Percentiles rank a stretch among this genome's conserved stretches.
phyloP scores from a whole-genome alignment of 2,113 vertebrate species.

The Sander vitreus region DNA sequence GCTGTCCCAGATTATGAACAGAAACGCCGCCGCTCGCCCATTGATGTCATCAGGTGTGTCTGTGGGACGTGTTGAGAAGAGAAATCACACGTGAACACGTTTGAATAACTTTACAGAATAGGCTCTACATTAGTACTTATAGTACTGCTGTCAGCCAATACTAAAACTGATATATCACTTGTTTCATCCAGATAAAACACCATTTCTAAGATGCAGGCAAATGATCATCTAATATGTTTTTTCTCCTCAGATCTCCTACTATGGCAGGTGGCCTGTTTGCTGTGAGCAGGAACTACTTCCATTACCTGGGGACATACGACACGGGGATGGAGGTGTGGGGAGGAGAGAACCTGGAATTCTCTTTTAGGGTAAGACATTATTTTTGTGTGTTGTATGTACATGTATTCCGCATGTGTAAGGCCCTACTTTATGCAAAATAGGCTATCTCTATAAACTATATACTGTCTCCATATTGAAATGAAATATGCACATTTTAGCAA shows the following conservation, averaged over 20 bases:
- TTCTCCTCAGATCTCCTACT: conserved; percentile 91
- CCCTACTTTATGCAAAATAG: neutral
- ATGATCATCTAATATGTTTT: neutral
- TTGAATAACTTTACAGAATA: neutral
- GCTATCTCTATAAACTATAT: neutral
- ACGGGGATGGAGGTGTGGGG: conserved; percentile 99
- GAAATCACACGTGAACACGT: neutral
- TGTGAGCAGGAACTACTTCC: conserved; percentile 94
- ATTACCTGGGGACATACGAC: conserved; percentile 97
- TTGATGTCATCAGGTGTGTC: conserved; percentile 93
- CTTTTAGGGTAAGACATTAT: conserved; percentile 91
- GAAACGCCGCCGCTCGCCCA: conserved; percentile 84
- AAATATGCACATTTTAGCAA: conserved; percentile 26
- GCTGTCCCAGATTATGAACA: conserved; percentile 88
- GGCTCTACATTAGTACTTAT: neutral
- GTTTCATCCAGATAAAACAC: neutral
- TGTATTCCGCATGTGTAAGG: neutral
- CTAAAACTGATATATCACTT: neutral
- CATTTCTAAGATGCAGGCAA: neutral
- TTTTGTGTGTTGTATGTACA: neutral
- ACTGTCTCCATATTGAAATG: neutral
- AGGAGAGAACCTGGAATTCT: conserved; percentile 98
- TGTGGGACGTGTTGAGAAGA: neutral
- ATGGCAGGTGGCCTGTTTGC: conserved; percentile 99
- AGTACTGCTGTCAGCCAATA: neutral